phyloP scores from a whole-genome alignment of 2,113 vertebrate genomes.

The Cyanistes caeruleus region DNA sequence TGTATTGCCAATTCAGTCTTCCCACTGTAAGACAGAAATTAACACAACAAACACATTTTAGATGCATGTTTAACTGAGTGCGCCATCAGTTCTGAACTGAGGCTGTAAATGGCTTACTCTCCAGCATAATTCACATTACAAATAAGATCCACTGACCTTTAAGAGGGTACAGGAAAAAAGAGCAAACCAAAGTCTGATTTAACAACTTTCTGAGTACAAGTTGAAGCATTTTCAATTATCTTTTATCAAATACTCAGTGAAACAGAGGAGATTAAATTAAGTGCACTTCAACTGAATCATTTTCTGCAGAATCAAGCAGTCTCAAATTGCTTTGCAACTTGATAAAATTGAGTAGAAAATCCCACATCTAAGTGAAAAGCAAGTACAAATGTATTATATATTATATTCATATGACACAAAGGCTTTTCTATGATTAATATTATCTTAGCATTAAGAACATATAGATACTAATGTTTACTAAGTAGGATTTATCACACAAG shows the following conservation, averaged over 20 bases:
- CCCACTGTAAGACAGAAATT: not conserved
- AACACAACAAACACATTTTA: not conserved
- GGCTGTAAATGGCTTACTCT: not conserved
- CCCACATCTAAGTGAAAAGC: not conserved
- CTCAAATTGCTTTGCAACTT: slow-evolving; percentile 14
- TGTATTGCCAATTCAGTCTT: not conserved
- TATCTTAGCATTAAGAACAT: slow-evolving; percentile 21
- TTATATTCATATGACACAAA: not conserved
- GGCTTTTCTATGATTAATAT: slow-evolving; percentile 32
- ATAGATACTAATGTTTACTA: slow-evolving; percentile 34
- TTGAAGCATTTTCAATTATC: slow-evolving; percentile 24
- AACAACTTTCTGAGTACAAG: slow-evolving; percentile 30
- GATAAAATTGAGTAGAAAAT: slow-evolving; percentile 34
- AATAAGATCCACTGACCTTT: slow-evolving; percentile 18
- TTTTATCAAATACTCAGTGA: slow-evolving; percentile 54
- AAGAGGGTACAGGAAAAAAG: not conserved
- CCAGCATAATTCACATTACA: not conserved
- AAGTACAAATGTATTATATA: not conserved
- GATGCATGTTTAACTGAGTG: not conserved
- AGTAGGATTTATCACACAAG: slow-evolving; percentile 32
- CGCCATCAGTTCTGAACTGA: not conserved
- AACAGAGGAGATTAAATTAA: slow-evolving; percentile 59
- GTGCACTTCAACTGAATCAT: slow-evolving; percentile 37
- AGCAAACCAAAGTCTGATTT: slow-evolving; percentile 25
- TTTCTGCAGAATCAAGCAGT: slow-evolving; percentile 31